phyloP scores from a whole-genome alignment of 2,888 invertebrate genomes.

The Rotaria socialis region DNA sequence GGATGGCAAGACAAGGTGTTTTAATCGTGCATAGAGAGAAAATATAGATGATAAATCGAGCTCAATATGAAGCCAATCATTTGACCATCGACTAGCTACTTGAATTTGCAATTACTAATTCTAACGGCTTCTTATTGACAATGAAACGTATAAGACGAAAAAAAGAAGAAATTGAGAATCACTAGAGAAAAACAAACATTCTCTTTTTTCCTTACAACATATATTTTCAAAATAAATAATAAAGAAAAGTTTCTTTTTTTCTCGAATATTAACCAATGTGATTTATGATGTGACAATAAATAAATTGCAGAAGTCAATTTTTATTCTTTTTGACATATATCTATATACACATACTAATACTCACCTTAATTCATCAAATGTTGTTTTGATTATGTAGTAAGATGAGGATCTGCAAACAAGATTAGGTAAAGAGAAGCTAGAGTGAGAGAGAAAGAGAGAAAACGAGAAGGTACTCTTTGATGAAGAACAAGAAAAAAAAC shows the following conservation, averaged over 20 bases:
- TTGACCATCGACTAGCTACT: background rate
- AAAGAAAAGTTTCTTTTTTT: background rate
- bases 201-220: background rate
- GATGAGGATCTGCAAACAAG: conserved; percentile 29
- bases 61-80: background rate
- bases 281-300: background rate
- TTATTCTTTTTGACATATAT: background rate
- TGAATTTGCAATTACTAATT: conserved; percentile 1
- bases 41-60: background rate
- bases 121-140: background rate
- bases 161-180: background rate
- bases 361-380: conserved; percentile 24
- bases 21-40: background rate
- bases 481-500: conserved; percentile 28
- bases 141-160: background rate
- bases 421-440: background rate
- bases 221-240: background rate
- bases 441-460: background rate
- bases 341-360: background rate
- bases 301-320: background rate
- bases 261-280: no score
- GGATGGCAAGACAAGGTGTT: background rate
- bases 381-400: conserved; percentile 29
- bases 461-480: background rate
- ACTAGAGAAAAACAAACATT: conserved; percentile 18